Base-by-base conservation (phyloP, 2,888 invertebrate genomes). In the Aethes cnicana region DNA sequence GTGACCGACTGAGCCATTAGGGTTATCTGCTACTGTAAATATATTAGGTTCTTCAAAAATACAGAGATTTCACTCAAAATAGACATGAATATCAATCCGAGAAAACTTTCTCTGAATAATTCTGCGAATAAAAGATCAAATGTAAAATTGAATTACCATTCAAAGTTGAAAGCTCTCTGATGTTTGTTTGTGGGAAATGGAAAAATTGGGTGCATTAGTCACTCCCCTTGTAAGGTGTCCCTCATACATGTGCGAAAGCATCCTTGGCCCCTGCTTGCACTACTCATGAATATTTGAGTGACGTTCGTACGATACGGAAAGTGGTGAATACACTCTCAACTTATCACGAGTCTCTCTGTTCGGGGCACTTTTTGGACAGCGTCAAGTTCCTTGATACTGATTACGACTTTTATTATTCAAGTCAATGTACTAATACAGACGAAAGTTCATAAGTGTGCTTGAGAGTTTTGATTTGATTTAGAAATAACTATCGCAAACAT, bases 231-330 rank as follows among this genome's bases (percentile, higher is more conserved):
- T 57, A 66, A 68, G 68, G 64, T 65, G 56, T 59, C 63, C 63
- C 62, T 42, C 53, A 41, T 64, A 58, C 58, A 60, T 59, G 56
- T 57, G 72, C 72, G 69, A 72, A 72, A 66, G 66, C 69, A 68
- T 71, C 68, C 68, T 62, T 64, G 69, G 73, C 74, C 78, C 78
- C 75, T 69, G 68, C 39, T 66, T 78, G 77, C 79, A 81, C 68
- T 68, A 66, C 69, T 77, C 79, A 83, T 84, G 80, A 84, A 84
- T 84, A 84, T 81, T 81, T 83, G 74, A 84, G 73, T 66, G 65
- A 68, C 66, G 66, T 64, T 67, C 73, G 72, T 73, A 68, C 70
- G 68, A 70, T 66, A 69, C 63, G 69, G 63, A 69, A 77, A 76
- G 69, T 73, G 70, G 74, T 66, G 74, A 76, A 78, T 74, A 72